A percentile compares a stretch with the other conserved stretches of the same genome.
phyloP scores from a whole-genome alignment of 2,888 invertebrate genomes.

The Andrena hattorfiana region DNA sequence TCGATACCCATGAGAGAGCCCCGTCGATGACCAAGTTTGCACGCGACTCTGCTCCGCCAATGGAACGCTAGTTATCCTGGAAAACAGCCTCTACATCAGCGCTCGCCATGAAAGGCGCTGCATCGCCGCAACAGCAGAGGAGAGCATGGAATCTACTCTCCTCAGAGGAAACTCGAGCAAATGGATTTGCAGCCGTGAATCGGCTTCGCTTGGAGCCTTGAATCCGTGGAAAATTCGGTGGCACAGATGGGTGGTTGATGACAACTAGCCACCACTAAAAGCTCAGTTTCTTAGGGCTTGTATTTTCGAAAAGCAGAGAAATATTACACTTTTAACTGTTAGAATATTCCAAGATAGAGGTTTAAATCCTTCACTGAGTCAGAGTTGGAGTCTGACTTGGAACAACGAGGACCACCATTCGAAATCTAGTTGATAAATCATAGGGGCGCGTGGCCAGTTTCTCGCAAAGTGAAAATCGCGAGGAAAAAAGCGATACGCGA shows the following conservation, averaged over 20 bases:
- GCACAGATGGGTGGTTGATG: too few species aligned
- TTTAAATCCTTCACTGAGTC: neutral
- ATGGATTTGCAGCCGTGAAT: neutral
- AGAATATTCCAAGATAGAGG: neutral
- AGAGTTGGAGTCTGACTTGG: neutral
- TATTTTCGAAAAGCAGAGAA: too few species aligned
- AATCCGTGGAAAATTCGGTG: neutral
- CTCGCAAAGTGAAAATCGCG: slow-evolving; percentile 24
- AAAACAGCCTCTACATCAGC: slow-evolving; percentile 2
- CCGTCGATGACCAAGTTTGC: slow-evolving; percentile 56
- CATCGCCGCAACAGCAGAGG: neutral
- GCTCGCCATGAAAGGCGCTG: neutral
- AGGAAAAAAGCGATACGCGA: neutral
- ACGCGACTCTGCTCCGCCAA: slow-evolving; percentile 12
- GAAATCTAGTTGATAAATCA: slow-evolving; percentile 3
- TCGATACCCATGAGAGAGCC: slow-evolving; percentile 83
- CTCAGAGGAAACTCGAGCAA: neutral
- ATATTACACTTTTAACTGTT: neutral
- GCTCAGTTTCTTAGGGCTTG: too few species aligned
- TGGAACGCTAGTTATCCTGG: slow-evolving; percentile 21
- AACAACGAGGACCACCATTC: neutral
- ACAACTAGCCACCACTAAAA: too few species aligned
- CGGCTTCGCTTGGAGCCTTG: too few species aligned
- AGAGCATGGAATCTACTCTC: neutral
- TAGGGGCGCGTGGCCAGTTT: neutral